These are phyloP conservation scores for Lycodopsis pacificus DNA, from an alignment of 2,797 vertebrate genomes.

Conservation along the genomic window DNA sequence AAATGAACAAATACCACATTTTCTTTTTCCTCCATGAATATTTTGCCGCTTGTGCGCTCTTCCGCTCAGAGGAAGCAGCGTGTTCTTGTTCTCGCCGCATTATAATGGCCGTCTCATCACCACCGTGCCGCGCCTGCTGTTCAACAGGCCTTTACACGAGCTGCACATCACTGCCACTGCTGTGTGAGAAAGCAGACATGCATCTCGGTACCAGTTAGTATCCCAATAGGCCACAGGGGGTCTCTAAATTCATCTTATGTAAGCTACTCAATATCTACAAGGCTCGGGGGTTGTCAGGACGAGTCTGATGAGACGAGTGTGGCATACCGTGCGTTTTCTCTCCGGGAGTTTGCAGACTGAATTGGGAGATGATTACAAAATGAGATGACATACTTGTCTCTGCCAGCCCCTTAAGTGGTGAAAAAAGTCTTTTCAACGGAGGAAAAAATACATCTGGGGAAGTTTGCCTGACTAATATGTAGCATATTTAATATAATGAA, in stretches of 20 bases:
- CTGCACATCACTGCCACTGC: constrained; percentile 29
- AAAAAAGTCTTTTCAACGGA: background rate
- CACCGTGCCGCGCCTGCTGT: constrained; percentile 35
- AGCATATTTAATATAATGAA: background rate
- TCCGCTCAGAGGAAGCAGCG: background rate
- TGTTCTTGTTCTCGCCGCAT: constrained; percentile 24
- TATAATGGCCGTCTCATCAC: constrained; percentile 48
- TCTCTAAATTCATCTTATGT: constrained; percentile 42
- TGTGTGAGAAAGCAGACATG: constrained; percentile 53
- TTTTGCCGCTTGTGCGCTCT: background rate
- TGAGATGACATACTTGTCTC: background rate
- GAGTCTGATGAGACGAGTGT: constrained; percentile 25
- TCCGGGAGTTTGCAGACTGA: constrained; percentile 22
- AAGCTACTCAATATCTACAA: constrained; percentile 40
- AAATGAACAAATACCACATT: background rate
- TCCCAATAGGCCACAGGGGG: constrained; percentile 39
- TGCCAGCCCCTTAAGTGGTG: background rate
- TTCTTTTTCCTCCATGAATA: background rate
- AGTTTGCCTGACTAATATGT: background rate
- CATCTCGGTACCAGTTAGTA: constrained; percentile 43
- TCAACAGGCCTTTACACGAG: constrained; percentile 39
- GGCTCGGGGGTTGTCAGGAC: constrained; percentile 28
- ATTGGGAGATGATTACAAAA: constrained; percentile 31
- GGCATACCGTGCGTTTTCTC: constrained; percentile 21
- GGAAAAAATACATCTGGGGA: background rate